Evolutionary conservation across 1,140 invertebrate species (phyloP), one percentile per base, ranked within the genome.

Genomic region (Drosophila melanica): DNA sequence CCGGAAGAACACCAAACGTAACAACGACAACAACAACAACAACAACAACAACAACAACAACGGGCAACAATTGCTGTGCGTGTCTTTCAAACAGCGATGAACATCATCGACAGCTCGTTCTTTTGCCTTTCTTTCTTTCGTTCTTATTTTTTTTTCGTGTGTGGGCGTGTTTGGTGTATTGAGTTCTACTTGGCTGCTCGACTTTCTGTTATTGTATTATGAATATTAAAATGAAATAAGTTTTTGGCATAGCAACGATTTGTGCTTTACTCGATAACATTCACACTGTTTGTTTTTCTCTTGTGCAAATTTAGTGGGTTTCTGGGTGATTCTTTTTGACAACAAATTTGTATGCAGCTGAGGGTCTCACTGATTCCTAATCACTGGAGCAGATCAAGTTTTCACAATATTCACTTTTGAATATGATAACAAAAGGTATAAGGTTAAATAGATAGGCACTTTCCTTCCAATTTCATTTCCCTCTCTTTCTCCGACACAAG

Each of bases 71-170:
- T 57, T 69, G 71, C 50, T 74, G 50, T 69, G 71, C 71, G 58
- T 69, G 71, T 69, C 65, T 74, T 18, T 37, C 7, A 41, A 55
- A 55, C 70, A 74, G 41, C 81, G 75, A 78, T 80, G 82, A 76
- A 62, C 82, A 79, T 87, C 82, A 86, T 86, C 81, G 77, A 87
- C 82, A 81, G 81, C 57, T 87, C 78, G 75, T 77, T 74, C 51
- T 57, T 53, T 27, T 30, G 7, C 42, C 48, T 42, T 45, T 30
- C 20, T 27, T 44, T 10, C 60, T 60, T 60, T 63, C 64, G n/a
- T n/a, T 62, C 42, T 51, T n/a, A 14, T 44, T 65, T 42, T 44
- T 9, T 16, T 23, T 44, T 23, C 37, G 41, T 37, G 37, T 20
- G 37, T 41, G 72, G 63, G 48, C 33, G 76, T 48, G 20, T 53